These are phyloP conservation scores for Podarcis muralis DNA, from an alignment of 2,113 vertebrate genomes.

Conservation along the genomic window DNA sequence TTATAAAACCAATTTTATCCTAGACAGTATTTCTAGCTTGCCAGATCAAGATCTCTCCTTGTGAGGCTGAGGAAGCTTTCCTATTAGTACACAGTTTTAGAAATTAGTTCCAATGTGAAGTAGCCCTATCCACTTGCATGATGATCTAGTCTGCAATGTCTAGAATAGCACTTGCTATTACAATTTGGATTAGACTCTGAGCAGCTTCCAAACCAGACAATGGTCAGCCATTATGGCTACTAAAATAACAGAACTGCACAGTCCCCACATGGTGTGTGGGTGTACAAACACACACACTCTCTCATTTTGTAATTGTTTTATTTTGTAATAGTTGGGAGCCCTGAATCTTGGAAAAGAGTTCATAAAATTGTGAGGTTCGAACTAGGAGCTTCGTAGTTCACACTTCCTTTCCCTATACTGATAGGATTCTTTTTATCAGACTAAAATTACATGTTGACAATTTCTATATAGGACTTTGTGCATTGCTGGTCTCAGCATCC, in stretches of 20 bases:
- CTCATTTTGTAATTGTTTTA: not conserved
- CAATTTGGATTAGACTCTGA: not conserved
- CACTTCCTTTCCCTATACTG: no score
- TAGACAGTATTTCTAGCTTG: slow-evolving; percentile 52
- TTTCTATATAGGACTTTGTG: not conserved
- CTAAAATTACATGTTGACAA: not conserved
- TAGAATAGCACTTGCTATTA: not conserved
- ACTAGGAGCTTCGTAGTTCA: not conserved
- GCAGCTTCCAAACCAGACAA: not conserved
- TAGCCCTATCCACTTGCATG: not conserved
- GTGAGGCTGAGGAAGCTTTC: slow-evolving; percentile 40
- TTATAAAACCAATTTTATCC: slow-evolving; percentile 19
- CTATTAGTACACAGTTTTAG: slow-evolving; percentile 45
- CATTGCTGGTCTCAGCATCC: not conserved
- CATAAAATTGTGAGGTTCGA: not conserved
- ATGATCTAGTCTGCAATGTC: not conserved
- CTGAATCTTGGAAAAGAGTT: not conserved
- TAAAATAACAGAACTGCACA: not conserved
- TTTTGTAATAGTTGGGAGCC: not conserved
- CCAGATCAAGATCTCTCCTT: slow-evolving; percentile 44
- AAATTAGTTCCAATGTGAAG: slow-evolving; percentile 50
- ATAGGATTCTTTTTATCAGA: not conserved
- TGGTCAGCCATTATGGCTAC: not conserved
- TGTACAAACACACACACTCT: not conserved
- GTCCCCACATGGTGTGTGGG: not conserved